Evolutionary conservation across 2,888 invertebrate genomes (phyloP), one percentile per base, ranked within the genome.

Genomic region (Pelosia muscerda): DNA sequence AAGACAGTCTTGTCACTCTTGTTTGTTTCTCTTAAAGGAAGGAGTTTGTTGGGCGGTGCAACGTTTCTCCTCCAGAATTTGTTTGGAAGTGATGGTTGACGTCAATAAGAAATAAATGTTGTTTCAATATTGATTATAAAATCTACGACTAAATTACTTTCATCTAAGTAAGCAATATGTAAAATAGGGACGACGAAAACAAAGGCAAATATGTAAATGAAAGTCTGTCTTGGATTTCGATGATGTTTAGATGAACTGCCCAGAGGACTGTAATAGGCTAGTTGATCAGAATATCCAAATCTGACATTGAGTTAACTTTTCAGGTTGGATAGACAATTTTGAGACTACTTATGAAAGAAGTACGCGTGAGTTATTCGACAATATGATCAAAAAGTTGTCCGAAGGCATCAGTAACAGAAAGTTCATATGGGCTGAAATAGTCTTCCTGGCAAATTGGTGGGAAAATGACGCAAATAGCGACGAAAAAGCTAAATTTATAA

Each of bases 361-460:
- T 90, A 99, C 99, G 0, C 97, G 97, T 80, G 96, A 97, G 73
- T 99, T 99, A 88, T 96, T 99, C 73, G 97, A 98, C 77, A 98
- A 98, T 88, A 98, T 99, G 97, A 95, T 99, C 31, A 95, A 96
- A 1, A 98, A 99, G 90, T 90, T 99, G 62, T 95, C 96, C 3
- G 96, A 96, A 82, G 97, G 98, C 81, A 95, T 96, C 0, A 96
- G 97, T 31, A n/a, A 19, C 8, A 96, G 98, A 89, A 98, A 97
- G 89, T 99, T 99, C 87, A 99, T 99, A 81, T 99, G 99, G 98
- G 99, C 99, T 0, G 99, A 99, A 94, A 98, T 98, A 67, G 98
- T 98, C 4, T 99, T 96, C 90, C 97, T 99, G 79, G 96, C 98
- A 1, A 94, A 97, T 72, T 99, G 99, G 98, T 99, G 98, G 98